Base-by-base conservation (phyloP, 2,797 vertebrate species). In the Pseudochromis fuscus region DNA sequence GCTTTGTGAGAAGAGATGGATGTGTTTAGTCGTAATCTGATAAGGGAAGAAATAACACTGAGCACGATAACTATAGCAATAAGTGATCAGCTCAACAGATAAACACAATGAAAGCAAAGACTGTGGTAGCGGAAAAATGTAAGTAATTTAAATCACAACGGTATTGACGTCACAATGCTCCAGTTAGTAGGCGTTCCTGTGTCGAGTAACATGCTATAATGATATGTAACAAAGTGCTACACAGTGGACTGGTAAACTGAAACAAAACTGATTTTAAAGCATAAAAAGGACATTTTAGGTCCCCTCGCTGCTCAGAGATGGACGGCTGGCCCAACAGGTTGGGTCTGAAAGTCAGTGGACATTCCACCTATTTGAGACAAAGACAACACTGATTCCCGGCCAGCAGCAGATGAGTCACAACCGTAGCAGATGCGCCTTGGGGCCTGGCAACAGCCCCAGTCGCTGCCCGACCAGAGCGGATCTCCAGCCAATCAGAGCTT, bases 341-440 rank as follows among this genome's bases (percentile, higher is more conserved):
- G 68, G 71, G 69, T 90, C 65, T 89, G 81, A 88, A 87, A 85
- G 77, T 81, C 84, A 76, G 81, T 28, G 48, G 75, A 81, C 83
- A 63, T 91, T 90, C 88, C 81, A 82, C 83, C 66, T 84, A 68
- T 84, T 83, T 60, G 53, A 90, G 71, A 92, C 88, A 87, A 88
- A 91, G 84, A 77, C 70, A 88, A 88, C 74, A 85, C 58, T 64
- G 81, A 88, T 52, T 72, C 75, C 56, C 76, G 77, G 77, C 75
- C 78, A 89, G 77, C 67, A 66, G 77, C 4, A 63, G 69, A 86
- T 90, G 86, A 90, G 75, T 91, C 91, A 89, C 55, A 44, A 33
- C 68, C 33, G 3, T 25, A 72, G 87, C 84, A 87, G 84, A 91
- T 84, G 82, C 24, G 77, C 77, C 77, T 81, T 63, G 33, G 75